Evolutionary conservation across 2,113 vertebrate species (phyloP), one percentile per base, ranked within the genome.

Genomic region (Sminthopsis crassicaudata): DNA sequence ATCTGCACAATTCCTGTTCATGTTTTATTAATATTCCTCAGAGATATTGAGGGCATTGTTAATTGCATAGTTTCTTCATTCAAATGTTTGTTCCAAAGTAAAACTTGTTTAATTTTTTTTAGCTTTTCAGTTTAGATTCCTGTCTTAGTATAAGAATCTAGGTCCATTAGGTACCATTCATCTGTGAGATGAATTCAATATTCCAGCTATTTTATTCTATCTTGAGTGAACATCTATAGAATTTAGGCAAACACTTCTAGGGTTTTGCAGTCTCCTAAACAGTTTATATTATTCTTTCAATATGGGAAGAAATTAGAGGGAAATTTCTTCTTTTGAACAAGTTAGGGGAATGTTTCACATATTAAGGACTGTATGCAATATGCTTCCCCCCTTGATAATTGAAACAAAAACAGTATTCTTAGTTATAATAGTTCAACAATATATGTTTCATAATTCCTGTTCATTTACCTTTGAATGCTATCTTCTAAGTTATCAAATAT

Each of bases 321-420:
- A 97, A 96, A 90, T 95, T 93, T n/a, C 92, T 97, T 97, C 54
- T 95, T 97, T 95, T 95, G 93, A 93, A 95, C 90, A 98, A 84
- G 91, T 96, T 50, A 2, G 90, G 57, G 96, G 48, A 96, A 95
- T 30, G 50, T 91, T 93, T 97, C 0, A 0, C 84, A n/a, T 26
- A 36, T 96, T 92, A 96, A 96, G 92, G 94, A 93, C 67, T 97
- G 2, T 97, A 95, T 95, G 53, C 95, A 91, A 54, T 93, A 93
- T 89, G 89, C 91, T 27, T 0, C 90, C 94, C 96, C 95, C 93
- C 93, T 48, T 93, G 96, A 94, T 93, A 96, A 67, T 25, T 1
- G 26, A 97, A 95, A 95, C 96, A 94, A 97, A 97, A 97, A 93
- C 90, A 57, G 11, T 94, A 93, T 97, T 95, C 94, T 97, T 48